Base-by-base conservation (phyloP, 2,113 vertebrate genomes). In the Gobius niger region DNA sequence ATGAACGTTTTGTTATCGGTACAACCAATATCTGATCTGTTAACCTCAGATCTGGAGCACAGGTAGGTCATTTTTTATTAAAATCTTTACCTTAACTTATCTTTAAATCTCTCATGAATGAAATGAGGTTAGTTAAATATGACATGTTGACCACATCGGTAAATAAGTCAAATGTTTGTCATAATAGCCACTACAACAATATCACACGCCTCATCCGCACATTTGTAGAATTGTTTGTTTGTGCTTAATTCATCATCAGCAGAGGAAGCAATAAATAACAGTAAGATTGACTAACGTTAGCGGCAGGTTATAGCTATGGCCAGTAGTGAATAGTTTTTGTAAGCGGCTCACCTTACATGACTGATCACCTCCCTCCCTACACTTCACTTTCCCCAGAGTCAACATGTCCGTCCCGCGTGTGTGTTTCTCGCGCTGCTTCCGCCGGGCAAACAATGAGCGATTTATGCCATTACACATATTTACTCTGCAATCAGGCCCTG, bases 391-490 rank as follows among this genome's bases (percentile, higher is more conserved):
- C 84, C 80, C 83, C 63, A 84, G 86, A 82, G 78, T 91, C 85
- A 91, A 83, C 85, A 87, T 53, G 68, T 85, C 65, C 65, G 80
- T 75, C 46, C 75, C 72, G 34, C 71, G 63, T 62, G 62, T 75
- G 67, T 82, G 47, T 73, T 60, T 42, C 57, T n/a, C 6, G 34
- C 5, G 57, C 15, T 65, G 56, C 68, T 82, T 81, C 75, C n/a
- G 47, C 67, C 49, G 50, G 60, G 59, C 52, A 80, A 84, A 90
- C 89, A 91, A 92, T 90, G 82, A 66, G 49, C 56, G 89, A 88
- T 89, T 90, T 86, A 86, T 92, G 83, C 80, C 82, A 91, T 90
- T 88, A 89, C 81, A 80, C 66, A 59, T 82, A 85, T 90, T 92
- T 89, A 73, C 87, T 88, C 83, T 91, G 85, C 85, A 91, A 90